A percentile compares a stretch with the other conserved stretches of the same genome.
Conservation (phyloP, 2,888 invertebrate genomes). For the Allygus modestus region DNA sequence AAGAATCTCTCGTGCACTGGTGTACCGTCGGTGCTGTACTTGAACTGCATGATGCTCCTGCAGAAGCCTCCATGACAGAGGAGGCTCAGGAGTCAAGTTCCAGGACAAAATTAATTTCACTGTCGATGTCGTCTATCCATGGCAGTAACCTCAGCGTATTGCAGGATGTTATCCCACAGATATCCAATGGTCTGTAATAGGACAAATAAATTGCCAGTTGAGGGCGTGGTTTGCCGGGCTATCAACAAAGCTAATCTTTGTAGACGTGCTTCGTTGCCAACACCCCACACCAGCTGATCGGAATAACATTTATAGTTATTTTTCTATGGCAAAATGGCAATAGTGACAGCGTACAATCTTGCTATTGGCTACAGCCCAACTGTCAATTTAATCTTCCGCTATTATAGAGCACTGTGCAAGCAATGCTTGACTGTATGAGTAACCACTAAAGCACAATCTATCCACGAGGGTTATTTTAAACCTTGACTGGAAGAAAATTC, state of each 20-base stretch:
- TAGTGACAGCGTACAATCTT: too few relatives aligned
- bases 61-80: conserved; percentile 74
- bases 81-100: conserved; percentile 67
- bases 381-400: too few relatives aligned
- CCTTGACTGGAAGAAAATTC: conserved; percentile 35
- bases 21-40: conserved; percentile 71
- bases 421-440: neutral
- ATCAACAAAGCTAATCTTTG: too few relatives aligned
- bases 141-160: conserved; percentile 25
- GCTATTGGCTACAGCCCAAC: too few relatives aligned
- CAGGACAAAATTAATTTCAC: neutral
- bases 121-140: conserved; percentile 20
- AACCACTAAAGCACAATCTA: neutral
- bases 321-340: too few relatives aligned
- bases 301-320: too few relatives aligned
- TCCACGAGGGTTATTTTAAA: conserved; percentile 31
- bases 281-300: too few relatives aligned
- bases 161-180: conserved; percentile 4
- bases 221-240: too few relatives aligned
- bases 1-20: conserved; percentile 73
- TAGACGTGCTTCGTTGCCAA: too few relatives aligned
- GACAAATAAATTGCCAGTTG: too few relatives aligned
- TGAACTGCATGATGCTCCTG: conserved; percentile 74
- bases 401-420: conserved; percentile 60
- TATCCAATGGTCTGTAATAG: conserved; percentile 43